Percentiles rank a stretch among this genome's conserved stretches.
Evolutionary conservation across 1,140 invertebrate genomes (phyloP).

Genomic region (Helicoverpa zea): DNA sequence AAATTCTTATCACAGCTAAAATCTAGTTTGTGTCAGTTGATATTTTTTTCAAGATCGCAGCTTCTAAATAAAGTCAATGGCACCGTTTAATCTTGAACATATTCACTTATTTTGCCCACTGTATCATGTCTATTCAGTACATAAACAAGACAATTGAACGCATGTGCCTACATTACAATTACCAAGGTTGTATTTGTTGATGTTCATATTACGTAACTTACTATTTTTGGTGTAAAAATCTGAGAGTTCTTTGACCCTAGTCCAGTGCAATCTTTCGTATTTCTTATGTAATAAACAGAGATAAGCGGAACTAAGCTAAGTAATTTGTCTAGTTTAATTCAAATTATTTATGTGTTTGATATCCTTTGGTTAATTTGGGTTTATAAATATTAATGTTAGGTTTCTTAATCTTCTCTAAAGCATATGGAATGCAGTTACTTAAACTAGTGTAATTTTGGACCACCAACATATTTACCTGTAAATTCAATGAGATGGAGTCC

Average conservation of each 20-base stretch:
- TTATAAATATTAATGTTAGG: constrained; percentile 17
- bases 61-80: constrained; percentile 71
- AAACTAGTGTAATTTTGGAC: too few relatives aligned
- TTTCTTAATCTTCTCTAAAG: constrained; percentile 6
- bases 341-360: constrained; percentile 15
- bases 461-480: background rate
- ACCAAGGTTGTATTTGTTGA: constrained; percentile 73
- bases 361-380: background rate
- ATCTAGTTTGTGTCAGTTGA: background rate
- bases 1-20: background rate
- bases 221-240: constrained; percentile 71
- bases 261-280: background rate
- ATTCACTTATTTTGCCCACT: constrained; percentile 10
- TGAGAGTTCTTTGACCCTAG: constrained; percentile 67
- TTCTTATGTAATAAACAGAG: constrained; percentile 15
- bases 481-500: background rate
- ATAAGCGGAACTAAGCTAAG: background rate
- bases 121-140: constrained; percentile 55
- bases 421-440: background rate
- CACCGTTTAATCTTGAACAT: constrained; percentile 11
- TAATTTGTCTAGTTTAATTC: constrained; percentile 1
- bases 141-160: constrained; percentile 56
- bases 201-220: constrained; percentile 71
- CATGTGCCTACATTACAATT: constrained; percentile 63
- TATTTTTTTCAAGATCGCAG: constrained; percentile 44